Conservation (phyloP, 2,797 vertebrate genomes). For the Vespertilio murinus region DNA sequence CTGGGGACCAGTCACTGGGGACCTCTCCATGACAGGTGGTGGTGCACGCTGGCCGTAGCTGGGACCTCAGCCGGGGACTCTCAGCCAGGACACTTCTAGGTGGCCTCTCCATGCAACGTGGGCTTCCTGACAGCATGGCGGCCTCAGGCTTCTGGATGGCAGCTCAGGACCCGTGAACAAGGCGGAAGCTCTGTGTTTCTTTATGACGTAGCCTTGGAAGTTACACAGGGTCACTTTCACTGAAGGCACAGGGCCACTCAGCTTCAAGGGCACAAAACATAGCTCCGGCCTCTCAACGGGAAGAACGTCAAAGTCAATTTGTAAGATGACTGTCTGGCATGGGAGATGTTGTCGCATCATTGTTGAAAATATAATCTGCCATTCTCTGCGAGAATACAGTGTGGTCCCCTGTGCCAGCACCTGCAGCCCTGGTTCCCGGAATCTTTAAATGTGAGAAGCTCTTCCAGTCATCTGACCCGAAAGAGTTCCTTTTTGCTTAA, state of each 20-base stretch:
- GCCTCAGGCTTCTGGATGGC: not conserved
- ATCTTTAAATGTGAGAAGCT: not conserved
- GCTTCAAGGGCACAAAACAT: not conserved
- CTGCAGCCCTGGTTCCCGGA: not conserved
- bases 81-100: not conserved
- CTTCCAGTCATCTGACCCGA: not conserved
- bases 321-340: not conserved
- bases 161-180: not conserved
- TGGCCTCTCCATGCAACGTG: not conserved
- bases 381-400: not conserved
- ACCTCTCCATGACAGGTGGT: not conserved
- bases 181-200: not conserved
- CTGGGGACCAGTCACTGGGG: not conserved
- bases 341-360: not conserved
- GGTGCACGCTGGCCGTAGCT: not conserved
- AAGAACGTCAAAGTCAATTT: not conserved
- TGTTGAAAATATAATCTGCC: not conserved
- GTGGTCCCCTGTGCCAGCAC: not conserved
- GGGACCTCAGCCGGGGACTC: not conserved
- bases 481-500: conserved; percentile 26
- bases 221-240: not conserved
- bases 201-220: not conserved
- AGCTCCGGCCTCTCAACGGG: not conserved
- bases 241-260: not conserved
- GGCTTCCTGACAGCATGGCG: not conserved